These are phyloP conservation scores for Drosophila mercatorum DNA, from an alignment of 2,888 invertebrate genomes.

Conservation along the genomic window DNA sequence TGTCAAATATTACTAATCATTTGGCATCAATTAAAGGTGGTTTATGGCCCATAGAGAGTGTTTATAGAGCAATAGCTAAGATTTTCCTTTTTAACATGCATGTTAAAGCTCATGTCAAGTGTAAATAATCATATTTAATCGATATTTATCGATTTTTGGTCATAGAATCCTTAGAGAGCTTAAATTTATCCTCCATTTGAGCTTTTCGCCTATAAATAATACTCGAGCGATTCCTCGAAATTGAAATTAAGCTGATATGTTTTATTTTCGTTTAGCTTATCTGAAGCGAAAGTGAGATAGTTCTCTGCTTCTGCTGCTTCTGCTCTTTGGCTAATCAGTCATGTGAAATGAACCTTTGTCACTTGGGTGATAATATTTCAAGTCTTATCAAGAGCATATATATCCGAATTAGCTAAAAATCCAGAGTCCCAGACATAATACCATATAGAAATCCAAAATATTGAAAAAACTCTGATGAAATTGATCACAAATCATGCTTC, in stretches of 20 bases:
- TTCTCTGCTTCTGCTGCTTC: background rate
- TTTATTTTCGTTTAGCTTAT: constrained; percentile 15
- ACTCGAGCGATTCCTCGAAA: constrained; percentile 1
- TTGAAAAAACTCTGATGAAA: constrained; percentile 9
- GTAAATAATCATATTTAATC: too few species aligned
- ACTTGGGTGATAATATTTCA: background rate
- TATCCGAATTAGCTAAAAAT: background rate
- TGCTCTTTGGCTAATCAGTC: background rate
- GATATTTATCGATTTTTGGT: too few species aligned
- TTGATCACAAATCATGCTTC: constrained; percentile 19
- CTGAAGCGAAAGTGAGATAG: background rate
- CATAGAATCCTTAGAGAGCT: background rate
- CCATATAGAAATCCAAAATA: background rate
- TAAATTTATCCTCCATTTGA: background rate
- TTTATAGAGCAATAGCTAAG: too few species aligned
- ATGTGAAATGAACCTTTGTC: constrained; percentile 1
- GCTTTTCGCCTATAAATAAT: background rate
- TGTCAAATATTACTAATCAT: background rate
- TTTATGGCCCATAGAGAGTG: too few species aligned
- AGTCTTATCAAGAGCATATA: background rate
- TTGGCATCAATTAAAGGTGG: too few species aligned
- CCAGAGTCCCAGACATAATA: constrained; percentile 1
- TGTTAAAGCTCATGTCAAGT: constrained; percentile 6
- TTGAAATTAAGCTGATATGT: constrained; percentile 11
- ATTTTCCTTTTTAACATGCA: background rate